Base-by-base conservation (phyloP, 2,888 invertebrate genomes). In the Cheilosia grossa region DNA sequence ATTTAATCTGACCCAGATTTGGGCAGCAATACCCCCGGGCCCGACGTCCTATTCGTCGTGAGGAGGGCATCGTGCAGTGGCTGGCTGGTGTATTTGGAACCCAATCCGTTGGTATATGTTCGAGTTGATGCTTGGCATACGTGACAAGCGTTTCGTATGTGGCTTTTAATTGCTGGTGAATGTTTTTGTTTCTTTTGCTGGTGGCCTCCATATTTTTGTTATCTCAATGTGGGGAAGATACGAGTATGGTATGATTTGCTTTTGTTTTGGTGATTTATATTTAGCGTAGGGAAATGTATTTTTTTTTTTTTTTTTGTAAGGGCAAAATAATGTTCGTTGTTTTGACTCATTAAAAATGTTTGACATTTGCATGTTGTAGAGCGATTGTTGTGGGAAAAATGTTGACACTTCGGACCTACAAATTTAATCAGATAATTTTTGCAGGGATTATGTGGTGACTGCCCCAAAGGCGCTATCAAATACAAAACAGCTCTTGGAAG, bases 1-100 rank as follows among this genome's bases (percentile, higher is more conserved):
- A 80, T 85, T 80, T 80, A 27, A 74, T 54, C 7, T 85, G 83
- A 85, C 83, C 83, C 70, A 85, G 80, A 61, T 85, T 80, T 66
- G 61, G 54, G 49, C 30, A 53, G 44, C 51, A 63, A 44, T 56
- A 17, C 51, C 49, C 53, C 19, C 47, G 30, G 6, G 27, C 30
- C 27, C n/a, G 15, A 2, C 4, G 30, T 15, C 51, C 33, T 30
- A 17, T 19, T 4, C n/a, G 47, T 17, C 59, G 61, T 27, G 44
- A 27, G 54, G 33, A 33, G 69, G 44, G 54, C 44, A 10, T 44
- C 30, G 19, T 37, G 47, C 15, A 17, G 63, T 40, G 21, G 37
- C 19, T 19, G 19, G 33, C 56, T 17, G 15, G 58, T 53, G 21
- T 66, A 59, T 67, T 40, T 33, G 24, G 72, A 67, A 69, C 61